Evolutionary conservation across 2,797 vertebrate species (phyloP).

Genomic region (Acomys russatus): DNA sequence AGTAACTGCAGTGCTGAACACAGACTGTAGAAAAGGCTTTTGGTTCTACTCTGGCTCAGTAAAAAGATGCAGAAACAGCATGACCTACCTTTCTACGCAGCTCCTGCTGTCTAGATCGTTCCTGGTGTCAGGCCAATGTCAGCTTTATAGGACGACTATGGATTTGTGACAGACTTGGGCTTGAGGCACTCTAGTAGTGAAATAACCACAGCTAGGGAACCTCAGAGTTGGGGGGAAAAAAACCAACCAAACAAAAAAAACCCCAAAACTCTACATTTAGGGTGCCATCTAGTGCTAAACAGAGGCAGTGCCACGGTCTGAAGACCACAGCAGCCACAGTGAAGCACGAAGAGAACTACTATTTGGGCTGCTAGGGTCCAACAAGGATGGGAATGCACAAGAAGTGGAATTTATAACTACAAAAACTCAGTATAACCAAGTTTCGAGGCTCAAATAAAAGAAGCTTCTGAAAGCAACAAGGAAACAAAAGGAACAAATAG

Average conservation of each 20-base stretch:
- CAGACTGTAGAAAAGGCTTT: neutral
- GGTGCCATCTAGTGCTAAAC: conserved; percentile 44
- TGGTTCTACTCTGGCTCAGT: neutral
- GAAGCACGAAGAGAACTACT: neutral
- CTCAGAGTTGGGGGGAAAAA: too few species aligned
- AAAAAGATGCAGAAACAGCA: neutral
- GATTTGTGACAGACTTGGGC: neutral
- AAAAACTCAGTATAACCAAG: neutral
- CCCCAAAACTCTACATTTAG: neutral
- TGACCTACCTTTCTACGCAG: neutral
- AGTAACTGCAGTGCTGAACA: neutral
- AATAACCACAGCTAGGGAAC: neutral
- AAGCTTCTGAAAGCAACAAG: neutral
- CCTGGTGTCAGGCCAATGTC: neutral
- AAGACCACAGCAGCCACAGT: neutral
- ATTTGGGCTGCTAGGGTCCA: neutral
- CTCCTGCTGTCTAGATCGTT: neutral
- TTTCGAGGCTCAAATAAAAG: conserved; percentile 2
- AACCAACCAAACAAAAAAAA: neutral
- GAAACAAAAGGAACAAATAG: neutral
- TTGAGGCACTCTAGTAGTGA: conserved; percentile 6
- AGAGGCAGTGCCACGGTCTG: neutral
- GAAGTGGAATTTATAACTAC: neutral
- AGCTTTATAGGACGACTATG: neutral
- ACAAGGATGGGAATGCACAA: neutral